Conservation (phyloP, 2,113 vertebrate genomes). For the Bos indicus region DNA sequence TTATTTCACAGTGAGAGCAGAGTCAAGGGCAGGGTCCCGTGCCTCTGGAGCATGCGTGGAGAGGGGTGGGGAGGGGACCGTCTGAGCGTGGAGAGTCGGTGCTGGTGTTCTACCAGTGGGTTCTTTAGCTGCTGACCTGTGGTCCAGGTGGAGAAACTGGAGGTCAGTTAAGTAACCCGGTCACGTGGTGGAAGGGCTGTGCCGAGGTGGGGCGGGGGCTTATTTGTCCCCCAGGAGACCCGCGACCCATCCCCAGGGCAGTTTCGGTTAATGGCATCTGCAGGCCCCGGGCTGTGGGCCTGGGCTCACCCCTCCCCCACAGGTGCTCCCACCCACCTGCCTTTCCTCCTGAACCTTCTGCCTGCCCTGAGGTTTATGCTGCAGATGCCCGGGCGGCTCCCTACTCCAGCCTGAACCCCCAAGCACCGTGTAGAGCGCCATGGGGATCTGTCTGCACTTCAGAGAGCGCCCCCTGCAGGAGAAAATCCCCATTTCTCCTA, state of each 20-base stretch:
- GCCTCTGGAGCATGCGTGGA: rapidly evolving
- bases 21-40: rapidly evolving
- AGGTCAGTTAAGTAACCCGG: background rate
- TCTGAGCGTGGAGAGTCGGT: too few relatives aligned
- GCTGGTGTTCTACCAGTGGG: rapidly evolving
- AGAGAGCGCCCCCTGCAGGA: background rate
- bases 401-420: background rate
- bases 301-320: background rate
- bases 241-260: background rate
- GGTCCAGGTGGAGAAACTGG: background rate
- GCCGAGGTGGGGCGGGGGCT: rapidly evolving
- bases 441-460: rapidly evolving
- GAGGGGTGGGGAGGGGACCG: rapidly evolving
- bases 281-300: background rate
- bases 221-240: background rate
- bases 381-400: rapidly evolving
- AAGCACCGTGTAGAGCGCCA: rapidly evolving
- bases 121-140: background rate
- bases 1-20: background rate
- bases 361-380: background rate
- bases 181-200: background rate
- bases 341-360: background rate
- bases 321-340: background rate
- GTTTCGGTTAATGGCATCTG: background rate
- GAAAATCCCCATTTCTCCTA: background rate